Base-by-base conservation (phyloP, 1,140 invertebrate genomes). In the Drosophila mauritiana region DNA sequence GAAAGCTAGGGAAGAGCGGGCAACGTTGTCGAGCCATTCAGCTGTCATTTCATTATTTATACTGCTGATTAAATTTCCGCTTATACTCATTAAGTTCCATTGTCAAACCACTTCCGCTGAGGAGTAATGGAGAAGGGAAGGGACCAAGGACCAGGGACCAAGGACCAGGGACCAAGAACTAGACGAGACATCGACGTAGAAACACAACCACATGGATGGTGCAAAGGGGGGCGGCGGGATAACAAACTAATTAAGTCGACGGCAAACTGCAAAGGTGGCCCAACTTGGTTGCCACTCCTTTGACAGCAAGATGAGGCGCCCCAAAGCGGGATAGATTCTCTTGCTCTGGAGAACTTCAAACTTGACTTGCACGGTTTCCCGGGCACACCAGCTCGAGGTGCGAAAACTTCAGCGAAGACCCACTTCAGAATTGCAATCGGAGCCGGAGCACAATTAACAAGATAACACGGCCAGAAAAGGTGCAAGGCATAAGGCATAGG, bases 31-130 rank as follows among this genome's bases (percentile, higher is more conserved):
- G 74, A 58, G 51, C 79, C 55, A 88, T 88, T 88, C 84, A 88
- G 65, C 83, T 86, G 83, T 83, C 83, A 86, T 86, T 86, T 86
- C 83, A 86, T 86, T 86, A 86, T 86, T 86, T 86, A 88, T 89
- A 89, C 84, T 88, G 84, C 84, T 88, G 83, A 88, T 88, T 88
- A 88, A 88, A 88, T 88, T 88, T 88, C 83, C 83, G 83, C 84
- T 88, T 89, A 88, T 88, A 83, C 83, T 88, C 80, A 89, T 88
- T 88, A 88, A 88, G 84, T 89, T 88, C 72, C 80, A 89, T 88
- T 88, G 80, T 89, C 72, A 73, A 89, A 88, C 83, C 84, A 83
- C 83, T 84, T 83, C 83, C 83, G 75, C 58, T 69, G 72, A 53
- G 45, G 63, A 52, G 45, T 42, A 64, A 46, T 48, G 12, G 64